A percentile compares a stretch with the other conserved stretches of the same genome.
Evolutionary conservation across 2,113 vertebrate species (phyloP).

Genomic region (Callionymus lyra): DNA sequence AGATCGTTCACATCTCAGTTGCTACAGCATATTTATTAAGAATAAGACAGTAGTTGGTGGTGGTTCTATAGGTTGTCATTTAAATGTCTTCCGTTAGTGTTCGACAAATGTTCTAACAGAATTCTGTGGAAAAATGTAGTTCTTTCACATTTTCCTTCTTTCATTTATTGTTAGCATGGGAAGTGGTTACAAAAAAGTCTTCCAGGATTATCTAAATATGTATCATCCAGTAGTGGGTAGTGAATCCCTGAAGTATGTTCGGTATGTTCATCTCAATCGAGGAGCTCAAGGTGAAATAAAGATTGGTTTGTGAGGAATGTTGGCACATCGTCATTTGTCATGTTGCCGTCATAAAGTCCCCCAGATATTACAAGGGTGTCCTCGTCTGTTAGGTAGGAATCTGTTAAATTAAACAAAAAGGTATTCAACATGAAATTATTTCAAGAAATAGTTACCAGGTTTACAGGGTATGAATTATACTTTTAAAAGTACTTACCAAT

Average conservation of each 20-base stretch:
- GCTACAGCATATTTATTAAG: background rate
- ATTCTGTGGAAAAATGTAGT: background rate
- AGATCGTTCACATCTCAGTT: slow-evolving; percentile 2
- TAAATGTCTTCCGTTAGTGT: background rate
- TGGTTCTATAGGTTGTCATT: background rate
- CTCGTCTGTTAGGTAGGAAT: slow-evolving; percentile 44
- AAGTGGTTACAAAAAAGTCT: too few relatives aligned
- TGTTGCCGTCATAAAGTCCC: slow-evolving; percentile 63
- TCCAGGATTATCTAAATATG: too few relatives aligned
- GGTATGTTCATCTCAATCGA: slow-evolving; percentile 28
- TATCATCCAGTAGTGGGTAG: too few relatives aligned
- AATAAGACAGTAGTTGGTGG: background rate
- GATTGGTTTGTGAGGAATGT: slow-evolving; percentile 18
- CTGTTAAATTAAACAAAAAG: slow-evolving; percentile 29
- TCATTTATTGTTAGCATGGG: too few relatives aligned
- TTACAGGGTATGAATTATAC: background rate
- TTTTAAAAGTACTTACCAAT: slow-evolving; percentile 40
- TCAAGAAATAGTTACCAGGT: too few relatives aligned
- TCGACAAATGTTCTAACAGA: background rate
- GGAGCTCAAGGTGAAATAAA: slow-evolving; percentile 58
- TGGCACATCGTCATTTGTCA: slow-evolving; percentile 39
- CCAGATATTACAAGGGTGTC: slow-evolving; percentile 66
- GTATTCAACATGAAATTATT: too few relatives aligned
- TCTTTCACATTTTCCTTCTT: too few relatives aligned
- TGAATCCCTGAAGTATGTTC: too few relatives aligned